phyloP scores from a whole-genome alignment of 2,113 vertebrate genomes.

The Chaetodon auriga region DNA sequence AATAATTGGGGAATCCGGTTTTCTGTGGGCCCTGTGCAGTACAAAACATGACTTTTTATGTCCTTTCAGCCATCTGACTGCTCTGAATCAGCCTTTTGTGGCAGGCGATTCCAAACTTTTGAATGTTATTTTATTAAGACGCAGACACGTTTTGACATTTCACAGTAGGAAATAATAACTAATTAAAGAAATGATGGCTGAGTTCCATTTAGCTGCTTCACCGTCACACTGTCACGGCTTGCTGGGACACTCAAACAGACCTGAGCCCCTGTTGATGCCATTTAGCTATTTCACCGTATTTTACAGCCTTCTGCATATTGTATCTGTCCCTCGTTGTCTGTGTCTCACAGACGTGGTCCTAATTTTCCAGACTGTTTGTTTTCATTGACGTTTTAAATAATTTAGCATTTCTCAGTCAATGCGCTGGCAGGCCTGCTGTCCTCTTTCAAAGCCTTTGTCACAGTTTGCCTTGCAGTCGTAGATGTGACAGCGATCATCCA shows the following conservation, averaged over 20 bases:
- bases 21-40: no score
- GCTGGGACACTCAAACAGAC: background rate
- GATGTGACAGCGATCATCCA: background rate
- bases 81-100: background rate
- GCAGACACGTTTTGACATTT: background rate
- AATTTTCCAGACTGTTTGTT: background rate
- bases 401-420: slow-evolving; percentile 1
- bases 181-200: background rate
- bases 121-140: no score
- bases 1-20: no score
- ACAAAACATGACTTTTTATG: no score
- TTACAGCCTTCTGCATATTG: background rate
- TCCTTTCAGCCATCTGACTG: no score
- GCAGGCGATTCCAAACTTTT: no score
- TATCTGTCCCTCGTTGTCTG: background rate
- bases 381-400: background rate
- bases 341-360: background rate
- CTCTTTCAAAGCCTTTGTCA: background rate
- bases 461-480: background rate
- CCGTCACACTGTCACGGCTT: no score
- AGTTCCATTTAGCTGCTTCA: background rate
- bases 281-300: background rate
- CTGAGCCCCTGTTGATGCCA: background rate
- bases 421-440: background rate
- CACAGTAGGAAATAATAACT: background rate